These are phyloP conservation scores for Aphyosemion australe DNA, from an alignment of 2,113 vertebrate genomes.

Conservation along the genomic window DNA sequence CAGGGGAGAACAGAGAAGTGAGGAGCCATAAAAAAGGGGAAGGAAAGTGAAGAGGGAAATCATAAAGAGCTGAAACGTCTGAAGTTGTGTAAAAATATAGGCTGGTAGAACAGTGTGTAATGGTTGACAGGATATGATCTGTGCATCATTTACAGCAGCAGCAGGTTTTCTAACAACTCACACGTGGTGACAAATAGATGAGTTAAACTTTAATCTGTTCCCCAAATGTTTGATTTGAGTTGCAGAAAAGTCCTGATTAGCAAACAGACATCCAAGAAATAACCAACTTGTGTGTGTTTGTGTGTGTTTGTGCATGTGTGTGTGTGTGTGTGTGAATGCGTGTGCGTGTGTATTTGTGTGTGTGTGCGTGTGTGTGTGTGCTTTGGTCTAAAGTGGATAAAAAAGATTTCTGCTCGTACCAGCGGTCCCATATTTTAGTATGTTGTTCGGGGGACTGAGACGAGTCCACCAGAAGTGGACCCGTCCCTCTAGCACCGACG, in stretches of 20 bases:
- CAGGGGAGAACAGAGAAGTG: constrained; percentile 16
- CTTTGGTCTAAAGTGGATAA: too few relatives aligned
- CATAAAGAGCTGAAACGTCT: constrained; percentile 8
- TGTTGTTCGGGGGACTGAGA: too few relatives aligned
- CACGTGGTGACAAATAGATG: not conserved
- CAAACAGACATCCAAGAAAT: too few relatives aligned
- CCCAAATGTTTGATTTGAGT: not conserved
- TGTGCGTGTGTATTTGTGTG: not conserved
- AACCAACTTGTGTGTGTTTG: too few relatives aligned
- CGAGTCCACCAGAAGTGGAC: too few relatives aligned
- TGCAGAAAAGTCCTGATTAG: too few relatives aligned
- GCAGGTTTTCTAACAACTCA: not conserved
- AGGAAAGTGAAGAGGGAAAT: constrained; percentile 31
- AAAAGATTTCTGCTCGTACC: too few relatives aligned
- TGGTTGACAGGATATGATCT: constrained; percentile 43
- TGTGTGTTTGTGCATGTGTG: not conserved
- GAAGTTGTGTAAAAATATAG: constrained; percentile 1
- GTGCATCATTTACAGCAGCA: constrained; percentile 36
- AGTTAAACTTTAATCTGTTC: not conserved
- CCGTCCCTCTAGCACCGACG: too few relatives aligned
- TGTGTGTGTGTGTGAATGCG: not conserved
- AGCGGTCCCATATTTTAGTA: too few relatives aligned
- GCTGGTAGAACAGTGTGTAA: constrained; percentile 22
- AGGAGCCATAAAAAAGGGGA: constrained; percentile 38
- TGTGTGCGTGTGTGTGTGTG: constrained; percentile 38